phyloP scores from a whole-genome alignment of 2,113 vertebrate genomes.

The Agapornis roseicollis region DNA sequence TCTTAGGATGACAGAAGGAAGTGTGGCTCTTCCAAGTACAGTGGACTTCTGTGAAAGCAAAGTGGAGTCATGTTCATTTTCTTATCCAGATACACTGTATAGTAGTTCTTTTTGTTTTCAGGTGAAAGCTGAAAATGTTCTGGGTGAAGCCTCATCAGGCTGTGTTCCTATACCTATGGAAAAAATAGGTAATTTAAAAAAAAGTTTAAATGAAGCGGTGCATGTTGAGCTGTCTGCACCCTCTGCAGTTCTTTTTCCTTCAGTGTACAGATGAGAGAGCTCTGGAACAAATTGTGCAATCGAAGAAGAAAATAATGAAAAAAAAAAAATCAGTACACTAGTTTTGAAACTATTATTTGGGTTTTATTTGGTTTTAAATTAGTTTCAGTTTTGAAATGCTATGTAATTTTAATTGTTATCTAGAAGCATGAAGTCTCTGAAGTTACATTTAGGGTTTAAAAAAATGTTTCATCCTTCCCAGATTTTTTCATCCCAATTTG shows the following conservation, averaged over 20 bases:
- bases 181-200: slow-evolving; percentile 62
- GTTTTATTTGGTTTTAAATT: not conserved
- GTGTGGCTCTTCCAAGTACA: rapidly evolving
- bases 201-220: not conserved
- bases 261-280: not conserved
- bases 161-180: not conserved
- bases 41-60: rapidly evolving
- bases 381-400: not conserved
- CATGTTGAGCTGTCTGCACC: not conserved
- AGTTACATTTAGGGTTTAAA: not conserved
- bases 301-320: not conserved
- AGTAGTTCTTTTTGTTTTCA: not conserved
- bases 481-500: not conserved
- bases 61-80: slow-evolving; percentile 43
- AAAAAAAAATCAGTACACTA: not conserved
- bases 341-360: not conserved
- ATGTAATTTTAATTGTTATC: not conserved
- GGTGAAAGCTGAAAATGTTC: slow-evolving; percentile 68
- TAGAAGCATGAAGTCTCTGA: not conserved
- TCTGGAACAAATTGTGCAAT: not conserved
- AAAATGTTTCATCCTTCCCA: not conserved
- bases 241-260: not conserved
- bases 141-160: slow-evolving; percentile 44
- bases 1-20: not conserved
- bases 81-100: rapidly evolving